Conservation (phyloP, 2,888 invertebrate species). For the Nomada hirtipes region DNA sequence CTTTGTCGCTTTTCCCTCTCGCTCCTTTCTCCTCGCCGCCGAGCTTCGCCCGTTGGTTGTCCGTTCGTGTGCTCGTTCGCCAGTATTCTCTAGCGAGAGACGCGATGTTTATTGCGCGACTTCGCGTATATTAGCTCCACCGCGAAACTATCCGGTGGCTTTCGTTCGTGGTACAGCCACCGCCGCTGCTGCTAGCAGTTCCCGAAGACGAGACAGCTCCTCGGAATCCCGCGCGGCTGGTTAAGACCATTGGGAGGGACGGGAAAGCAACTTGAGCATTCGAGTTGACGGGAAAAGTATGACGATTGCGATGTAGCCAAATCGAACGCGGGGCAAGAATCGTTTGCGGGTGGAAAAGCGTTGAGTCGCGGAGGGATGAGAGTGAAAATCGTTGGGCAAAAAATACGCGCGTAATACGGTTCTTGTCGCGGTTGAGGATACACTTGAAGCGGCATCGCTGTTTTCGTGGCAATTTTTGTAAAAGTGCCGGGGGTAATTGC, state of each 20-base stretch:
- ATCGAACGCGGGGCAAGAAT: too few species aligned
- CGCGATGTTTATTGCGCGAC: slow-evolving; percentile 82
- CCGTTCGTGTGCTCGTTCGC: slow-evolving; percentile 57
- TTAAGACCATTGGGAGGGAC: neutral
- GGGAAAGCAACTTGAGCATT: neutral
- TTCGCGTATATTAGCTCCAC: slow-evolving; percentile 81
- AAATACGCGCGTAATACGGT: slow-evolving; percentile 16
- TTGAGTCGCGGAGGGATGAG: neutral
- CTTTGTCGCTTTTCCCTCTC: slow-evolving; percentile 76
- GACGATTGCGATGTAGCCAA: too few species aligned
- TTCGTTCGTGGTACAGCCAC: slow-evolving; percentile 62
- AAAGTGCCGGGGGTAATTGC: slow-evolving; percentile 52
- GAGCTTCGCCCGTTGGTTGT: slow-evolving; percentile 28
- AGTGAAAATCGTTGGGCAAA: neutral
- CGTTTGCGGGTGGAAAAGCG: neutral
- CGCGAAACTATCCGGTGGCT: slow-evolving; percentile 76
- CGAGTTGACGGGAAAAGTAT: neutral
- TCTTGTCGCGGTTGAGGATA: slow-evolving; percentile 32
- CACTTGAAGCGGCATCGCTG: slow-evolving; percentile 37
- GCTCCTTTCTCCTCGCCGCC: slow-evolving; percentile 54
- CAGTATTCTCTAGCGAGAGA: slow-evolving; percentile 81
- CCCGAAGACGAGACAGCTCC: slow-evolving; percentile 67
- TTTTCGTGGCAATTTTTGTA: slow-evolving; percentile 41
- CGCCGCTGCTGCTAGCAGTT: slow-evolving; percentile 56
- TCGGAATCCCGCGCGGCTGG: slow-evolving; percentile 32